Evolutionary conservation across 2,888 invertebrate species (phyloP).

Genomic region (Drosophila barbarae): DNA sequence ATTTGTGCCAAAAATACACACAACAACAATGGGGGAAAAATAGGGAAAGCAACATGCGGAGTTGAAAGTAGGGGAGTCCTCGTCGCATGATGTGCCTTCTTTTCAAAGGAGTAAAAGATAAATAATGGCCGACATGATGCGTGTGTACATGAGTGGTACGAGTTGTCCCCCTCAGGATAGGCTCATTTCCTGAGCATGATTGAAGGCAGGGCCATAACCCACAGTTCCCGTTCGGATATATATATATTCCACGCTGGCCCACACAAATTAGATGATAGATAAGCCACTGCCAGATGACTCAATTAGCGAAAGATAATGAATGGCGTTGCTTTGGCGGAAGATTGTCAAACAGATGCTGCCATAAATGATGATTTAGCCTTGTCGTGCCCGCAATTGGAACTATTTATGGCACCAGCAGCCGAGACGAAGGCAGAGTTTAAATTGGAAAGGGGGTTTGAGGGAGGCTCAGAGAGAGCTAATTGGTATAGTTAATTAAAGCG

Average conservation of each 20-base stretch:
- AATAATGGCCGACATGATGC: slow-evolving; percentile 66
- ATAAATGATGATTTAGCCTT: slow-evolving; percentile 31
- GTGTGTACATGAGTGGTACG: slow-evolving; percentile 36
- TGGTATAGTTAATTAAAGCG: not conserved
- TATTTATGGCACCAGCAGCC: slow-evolving; percentile 8
- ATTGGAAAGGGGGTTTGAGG: not conserved
- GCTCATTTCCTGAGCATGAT: slow-evolving; percentile 53
- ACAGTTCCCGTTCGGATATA: slow-evolving; percentile 45
- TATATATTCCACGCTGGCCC: slow-evolving; percentile 15
- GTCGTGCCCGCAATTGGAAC: slow-evolving; percentile 16
- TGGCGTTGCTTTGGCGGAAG: slow-evolving; percentile 15
- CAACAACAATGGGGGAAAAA: slow-evolving; percentile 26
- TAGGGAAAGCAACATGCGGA: slow-evolving; percentile 38
- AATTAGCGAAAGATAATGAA: slow-evolving; percentile 56
- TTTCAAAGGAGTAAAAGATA: slow-evolving; percentile 67
- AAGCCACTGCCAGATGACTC: slow-evolving; percentile 51
- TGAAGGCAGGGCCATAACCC: slow-evolving; percentile 59
- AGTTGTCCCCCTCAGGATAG: slow-evolving; percentile 7
- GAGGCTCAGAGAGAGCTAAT: not conserved
- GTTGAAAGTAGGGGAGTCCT: slow-evolving; percentile 30
- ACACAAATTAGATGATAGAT: slow-evolving; percentile 56
- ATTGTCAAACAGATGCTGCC: slow-evolving; percentile 38
- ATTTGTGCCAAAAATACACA: slow-evolving; percentile 60
- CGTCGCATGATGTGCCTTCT: slow-evolving; percentile 34
- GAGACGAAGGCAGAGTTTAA: not conserved